Conservation (phyloP, 1,140 invertebrate species). For the Himalopsyche phryganea region DNA sequence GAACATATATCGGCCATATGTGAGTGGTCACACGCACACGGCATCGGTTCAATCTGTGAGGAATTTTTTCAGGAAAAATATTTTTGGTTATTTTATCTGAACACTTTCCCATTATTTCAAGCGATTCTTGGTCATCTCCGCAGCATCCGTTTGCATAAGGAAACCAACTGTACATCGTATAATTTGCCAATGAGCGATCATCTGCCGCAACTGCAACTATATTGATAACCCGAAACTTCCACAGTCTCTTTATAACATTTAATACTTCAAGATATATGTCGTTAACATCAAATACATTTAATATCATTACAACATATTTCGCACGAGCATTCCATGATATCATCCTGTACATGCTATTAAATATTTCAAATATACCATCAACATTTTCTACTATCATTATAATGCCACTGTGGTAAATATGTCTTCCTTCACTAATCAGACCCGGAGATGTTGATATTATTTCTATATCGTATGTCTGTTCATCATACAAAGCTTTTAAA, state of each 20-base stretch:
- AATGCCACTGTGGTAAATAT: too few relatives aligned
- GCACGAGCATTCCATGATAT: neutral
- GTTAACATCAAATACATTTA: neutral
- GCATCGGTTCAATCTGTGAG: conserved; percentile 31
- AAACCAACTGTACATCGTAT: conserved; percentile 32
- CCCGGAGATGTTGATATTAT: too few relatives aligned
- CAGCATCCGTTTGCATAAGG: conserved; percentile 32
- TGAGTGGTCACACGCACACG: conserved; percentile 29
- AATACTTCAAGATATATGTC: neutral
- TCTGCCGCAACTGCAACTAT: conserved; percentile 4
- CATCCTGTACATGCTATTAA: neutral
- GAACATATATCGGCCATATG: conserved; percentile 30
- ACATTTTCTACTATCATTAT: too few relatives aligned
- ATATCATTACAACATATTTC: neutral
- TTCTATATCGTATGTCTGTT: too few relatives aligned
- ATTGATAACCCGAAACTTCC: neutral
- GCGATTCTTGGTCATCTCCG: conserved; percentile 17
- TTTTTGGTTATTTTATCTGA: conserved; percentile 4
- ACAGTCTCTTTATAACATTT: conserved; percentile 1
- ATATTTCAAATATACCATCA: neutral
- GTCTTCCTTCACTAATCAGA: too few relatives aligned
- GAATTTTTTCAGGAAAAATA: conserved; percentile 33
- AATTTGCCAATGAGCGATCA: neutral
- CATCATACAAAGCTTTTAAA: too few relatives aligned
- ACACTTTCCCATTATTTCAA: conserved; percentile 22